These are phyloP conservation scores for Lithophane leautieri DNA, from an alignment of 2,888 invertebrate species.

Conservation along the genomic window DNA sequence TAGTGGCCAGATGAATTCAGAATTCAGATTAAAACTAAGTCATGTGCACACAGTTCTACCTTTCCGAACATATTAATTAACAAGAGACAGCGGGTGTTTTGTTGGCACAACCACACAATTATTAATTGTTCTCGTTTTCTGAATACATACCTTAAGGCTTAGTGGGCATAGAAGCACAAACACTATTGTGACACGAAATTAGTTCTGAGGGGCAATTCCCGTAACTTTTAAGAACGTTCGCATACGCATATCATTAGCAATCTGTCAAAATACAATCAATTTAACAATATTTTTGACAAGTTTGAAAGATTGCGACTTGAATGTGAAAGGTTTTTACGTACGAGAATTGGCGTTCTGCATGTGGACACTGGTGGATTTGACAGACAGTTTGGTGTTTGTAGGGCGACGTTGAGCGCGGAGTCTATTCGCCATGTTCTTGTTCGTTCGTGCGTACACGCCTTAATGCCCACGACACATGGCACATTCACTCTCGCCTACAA, in stretches of 20 bases:
- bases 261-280: too few species aligned
- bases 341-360: too few species aligned
- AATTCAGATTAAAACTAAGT: conserved; percentile 80
- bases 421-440: too few species aligned
- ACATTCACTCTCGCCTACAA: neutral
- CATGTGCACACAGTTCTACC: conserved; percentile 68
- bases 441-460: too few species aligned
- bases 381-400: neutral
- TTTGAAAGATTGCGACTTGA: too few species aligned
- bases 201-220: too few species aligned
- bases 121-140: conserved; percentile 22
- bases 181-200: conserved; percentile 22
- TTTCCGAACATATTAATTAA: conserved; percentile 61
- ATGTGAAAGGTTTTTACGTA: too few species aligned
- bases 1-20: conserved; percentile 68
- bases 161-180: conserved; percentile 4
- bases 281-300: too few species aligned
- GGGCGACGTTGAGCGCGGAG: too few species aligned
- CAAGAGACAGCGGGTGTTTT: conserved; percentile 65
- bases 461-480: neutral
- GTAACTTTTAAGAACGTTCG: too few species aligned
- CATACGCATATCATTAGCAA: too few species aligned
- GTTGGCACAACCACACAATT: conserved; percentile 25
- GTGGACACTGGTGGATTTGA: conserved; percentile 11
- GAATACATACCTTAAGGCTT: conserved; percentile 1